phyloP scores from a whole-genome alignment of 2,888 invertebrate genomes.

The Erebia ligea region DNA sequence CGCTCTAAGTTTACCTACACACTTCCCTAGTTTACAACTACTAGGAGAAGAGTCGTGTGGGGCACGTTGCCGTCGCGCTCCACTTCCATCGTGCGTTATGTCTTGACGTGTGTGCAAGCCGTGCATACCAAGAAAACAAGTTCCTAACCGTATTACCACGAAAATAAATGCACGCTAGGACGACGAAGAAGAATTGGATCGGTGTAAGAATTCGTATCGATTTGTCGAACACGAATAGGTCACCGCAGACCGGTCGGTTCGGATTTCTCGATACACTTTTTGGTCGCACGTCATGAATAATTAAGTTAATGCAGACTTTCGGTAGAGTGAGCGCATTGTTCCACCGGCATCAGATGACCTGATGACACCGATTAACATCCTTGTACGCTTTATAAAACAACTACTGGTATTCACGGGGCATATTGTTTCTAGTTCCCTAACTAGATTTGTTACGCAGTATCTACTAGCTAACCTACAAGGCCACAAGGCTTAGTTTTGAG shows the following conservation, averaged over 20 bases:
- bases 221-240: slow-evolving; percentile 63
- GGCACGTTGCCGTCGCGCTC: no score
- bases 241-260: slow-evolving; percentile 57
- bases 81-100: no score
- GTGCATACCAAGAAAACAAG: not conserved
- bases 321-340: slow-evolving; percentile 59
- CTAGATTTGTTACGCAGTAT: not conserved
- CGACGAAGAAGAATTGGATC: slow-evolving; percentile 45
- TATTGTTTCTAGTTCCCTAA: slow-evolving; percentile 6
- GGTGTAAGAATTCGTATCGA: slow-evolving; percentile 61
- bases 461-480: not conserved
- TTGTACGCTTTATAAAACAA: slow-evolving; percentile 44
- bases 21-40: no score
- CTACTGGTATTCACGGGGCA: slow-evolving; percentile 16
- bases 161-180: not conserved
- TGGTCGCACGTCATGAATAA: slow-evolving; percentile 69
- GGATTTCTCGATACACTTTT: slow-evolving; percentile 64
- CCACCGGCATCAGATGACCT: slow-evolving; percentile 55
- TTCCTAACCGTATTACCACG: not conserved
- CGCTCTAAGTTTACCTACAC: no score
- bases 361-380: slow-evolving; percentile 70
- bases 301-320: slow-evolving; percentile 51
- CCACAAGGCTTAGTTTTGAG: not conserved
- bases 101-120: no score
- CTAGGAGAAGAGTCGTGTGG: no score